These are phyloP conservation scores for Eulithis prunata DNA, from an alignment of 2,888 invertebrate genomes.

Conservation along the genomic window DNA sequence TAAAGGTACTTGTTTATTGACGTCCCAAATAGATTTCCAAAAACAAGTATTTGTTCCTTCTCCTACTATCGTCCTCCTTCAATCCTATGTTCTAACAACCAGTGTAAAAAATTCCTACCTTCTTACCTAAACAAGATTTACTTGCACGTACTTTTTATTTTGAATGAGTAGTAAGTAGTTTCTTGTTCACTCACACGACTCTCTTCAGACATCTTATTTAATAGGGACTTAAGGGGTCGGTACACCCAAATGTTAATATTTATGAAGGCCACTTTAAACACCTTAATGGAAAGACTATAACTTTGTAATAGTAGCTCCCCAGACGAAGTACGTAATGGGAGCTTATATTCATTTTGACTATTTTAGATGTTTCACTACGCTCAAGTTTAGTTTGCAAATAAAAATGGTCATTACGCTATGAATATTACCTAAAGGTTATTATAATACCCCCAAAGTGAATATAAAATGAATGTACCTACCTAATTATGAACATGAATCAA, in stretches of 20 bases:
- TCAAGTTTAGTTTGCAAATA: slow-evolving; percentile 1
- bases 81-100: too few relatives aligned
- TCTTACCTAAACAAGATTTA: too few relatives aligned
- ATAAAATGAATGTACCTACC: too few relatives aligned
- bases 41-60: too few relatives aligned
- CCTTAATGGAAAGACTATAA: slow-evolving; percentile 19
- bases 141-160: too few relatives aligned
- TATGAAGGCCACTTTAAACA: slow-evolving; percentile 11
- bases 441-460: too few relatives aligned
- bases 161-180: neutral
- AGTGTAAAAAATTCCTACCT: too few relatives aligned
- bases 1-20: too few relatives aligned
- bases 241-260: slow-evolving; percentile 13
- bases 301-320: slow-evolving; percentile 4
- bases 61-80: too few relatives aligned
- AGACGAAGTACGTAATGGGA: neutral
- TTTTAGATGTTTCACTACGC: slow-evolving; percentile 1
- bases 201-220: slow-evolving; percentile 3
- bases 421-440: too few relatives aligned
- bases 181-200: neutral
- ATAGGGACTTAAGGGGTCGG: slow-evolving; percentile 5
- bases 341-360: slow-evolving; percentile 7
- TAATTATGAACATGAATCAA: too few relatives aligned
- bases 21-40: too few relatives aligned
- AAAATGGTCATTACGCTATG: neutral